A percentile compares a stretch with the other conserved stretches of the same genome.
Conservation (phyloP, 2,113 vertebrate genomes). For the Setophaga coronata region DNA sequence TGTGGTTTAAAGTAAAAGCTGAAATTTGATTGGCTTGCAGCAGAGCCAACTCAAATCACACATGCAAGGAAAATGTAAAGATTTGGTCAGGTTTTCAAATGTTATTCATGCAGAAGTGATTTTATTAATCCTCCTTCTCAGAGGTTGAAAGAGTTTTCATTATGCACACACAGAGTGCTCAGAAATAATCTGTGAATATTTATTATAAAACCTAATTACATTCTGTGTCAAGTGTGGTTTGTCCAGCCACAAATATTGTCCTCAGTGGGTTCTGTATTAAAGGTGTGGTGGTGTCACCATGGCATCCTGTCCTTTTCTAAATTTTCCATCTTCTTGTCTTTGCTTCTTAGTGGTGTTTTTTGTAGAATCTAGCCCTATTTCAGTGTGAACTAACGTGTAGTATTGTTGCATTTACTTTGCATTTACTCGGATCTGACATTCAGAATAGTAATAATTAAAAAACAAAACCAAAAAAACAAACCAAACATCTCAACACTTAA, state of each 20-base stretch:
- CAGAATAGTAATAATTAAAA: background rate
- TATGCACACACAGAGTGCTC: accelerated
- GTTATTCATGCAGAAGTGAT: background rate
- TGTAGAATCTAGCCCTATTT: background rate
- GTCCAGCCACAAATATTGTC: background rate
- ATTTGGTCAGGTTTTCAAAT: background rate
- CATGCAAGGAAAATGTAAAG: background rate
- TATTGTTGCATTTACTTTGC: background rate
- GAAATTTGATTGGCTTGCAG: background rate
- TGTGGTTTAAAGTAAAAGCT: background rate
- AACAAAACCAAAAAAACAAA: background rate
- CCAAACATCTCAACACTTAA: accelerated
- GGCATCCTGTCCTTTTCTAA: background rate
- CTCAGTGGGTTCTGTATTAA: background rate
- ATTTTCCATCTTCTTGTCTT: background rate
- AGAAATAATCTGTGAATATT: background rate
- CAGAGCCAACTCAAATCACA: background rate
- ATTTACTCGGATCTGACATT: background rate
- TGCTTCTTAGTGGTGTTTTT: background rate
- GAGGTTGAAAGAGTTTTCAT: background rate
- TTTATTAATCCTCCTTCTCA: background rate
- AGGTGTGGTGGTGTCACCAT: background rate
- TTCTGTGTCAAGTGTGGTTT: background rate
- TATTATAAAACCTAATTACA: background rate
- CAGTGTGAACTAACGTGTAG: background rate